Evolutionary conservation across 2,113 vertebrate species (phyloP).

Genomic region (Corythaixoides concolor): DNA sequence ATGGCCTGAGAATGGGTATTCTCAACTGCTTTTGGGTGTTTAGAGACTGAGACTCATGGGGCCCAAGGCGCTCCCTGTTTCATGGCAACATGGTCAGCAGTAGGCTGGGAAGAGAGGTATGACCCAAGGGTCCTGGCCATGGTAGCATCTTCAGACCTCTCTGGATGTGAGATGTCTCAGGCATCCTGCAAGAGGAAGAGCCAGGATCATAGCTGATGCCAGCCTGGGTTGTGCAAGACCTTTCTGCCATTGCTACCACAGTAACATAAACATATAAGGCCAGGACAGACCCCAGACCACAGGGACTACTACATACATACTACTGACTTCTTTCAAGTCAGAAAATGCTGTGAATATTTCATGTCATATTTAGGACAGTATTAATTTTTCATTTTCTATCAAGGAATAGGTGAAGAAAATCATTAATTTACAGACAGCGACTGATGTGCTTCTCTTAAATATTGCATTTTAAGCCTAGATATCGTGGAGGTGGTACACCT

Average conservation of each 20-base stretch:
- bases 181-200: neutral
- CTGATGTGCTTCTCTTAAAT: conserved; percentile 24
- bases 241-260: neutral
- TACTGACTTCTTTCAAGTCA: neutral
- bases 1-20: neutral
- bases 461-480: neutral
- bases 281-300: neutral
- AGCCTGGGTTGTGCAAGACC: neutral
- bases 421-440: conserved; percentile 42
- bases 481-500: neutral
- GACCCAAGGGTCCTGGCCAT: neutral
- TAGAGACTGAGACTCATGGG: neutral
- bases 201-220: neutral
- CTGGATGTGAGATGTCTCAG: neutral
- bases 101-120: neutral
- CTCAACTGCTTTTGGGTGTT: neutral
- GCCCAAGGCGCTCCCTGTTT: neutral
- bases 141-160: neutral
- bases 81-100: neutral
- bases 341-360: neutral
- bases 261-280: neutral
- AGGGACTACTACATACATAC: neutral
- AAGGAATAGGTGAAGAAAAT: conserved; percentile 32
- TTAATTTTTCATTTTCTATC: conserved; percentile 63
- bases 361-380: conserved; percentile 39